phyloP scores from a whole-genome alignment of 2,113 vertebrate genomes.

The Erythrocercus mccallii region DNA sequence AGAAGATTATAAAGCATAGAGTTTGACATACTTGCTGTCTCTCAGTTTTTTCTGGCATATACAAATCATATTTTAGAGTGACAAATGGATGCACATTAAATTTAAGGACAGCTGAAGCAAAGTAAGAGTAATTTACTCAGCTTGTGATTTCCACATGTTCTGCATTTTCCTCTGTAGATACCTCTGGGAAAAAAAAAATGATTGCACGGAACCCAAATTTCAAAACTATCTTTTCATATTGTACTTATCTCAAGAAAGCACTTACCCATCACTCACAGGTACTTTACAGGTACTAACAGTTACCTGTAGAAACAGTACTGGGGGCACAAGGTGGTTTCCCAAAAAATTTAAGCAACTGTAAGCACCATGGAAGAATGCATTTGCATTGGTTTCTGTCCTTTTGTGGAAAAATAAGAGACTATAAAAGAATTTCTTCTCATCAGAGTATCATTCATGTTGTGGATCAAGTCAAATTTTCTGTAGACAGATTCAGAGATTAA shows the following conservation, averaged over 20 bases:
- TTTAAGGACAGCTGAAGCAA: neutral
- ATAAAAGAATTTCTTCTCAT: neutral
- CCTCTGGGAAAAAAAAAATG: neutral
- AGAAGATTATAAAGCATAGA: slow-evolving; percentile 14
- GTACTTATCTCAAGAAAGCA: neutral
- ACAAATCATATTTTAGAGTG: slow-evolving; percentile 3
- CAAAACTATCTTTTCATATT: neutral
- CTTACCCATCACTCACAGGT: neutral
- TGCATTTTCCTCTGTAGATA: neutral
- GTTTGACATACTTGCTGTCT: neutral
- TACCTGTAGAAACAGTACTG: neutral
- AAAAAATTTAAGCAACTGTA: neutral
- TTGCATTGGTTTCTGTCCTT: neutral
- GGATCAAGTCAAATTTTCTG: neutral
- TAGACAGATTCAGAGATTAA: neutral
- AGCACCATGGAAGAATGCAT: neutral
- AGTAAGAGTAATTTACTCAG: neutral
- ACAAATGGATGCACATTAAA: neutral
- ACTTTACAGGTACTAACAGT: neutral
- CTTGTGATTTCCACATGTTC: neutral
- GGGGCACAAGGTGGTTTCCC: neutral
- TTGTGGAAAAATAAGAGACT: neutral
- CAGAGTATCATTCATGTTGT: neutral
- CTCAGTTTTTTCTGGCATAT: neutral
- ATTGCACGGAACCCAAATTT: neutral